These are phyloP conservation scores for Salvator merianae DNA, from an alignment of 2,113 vertebrate species.

Conservation along the genomic window DNA sequence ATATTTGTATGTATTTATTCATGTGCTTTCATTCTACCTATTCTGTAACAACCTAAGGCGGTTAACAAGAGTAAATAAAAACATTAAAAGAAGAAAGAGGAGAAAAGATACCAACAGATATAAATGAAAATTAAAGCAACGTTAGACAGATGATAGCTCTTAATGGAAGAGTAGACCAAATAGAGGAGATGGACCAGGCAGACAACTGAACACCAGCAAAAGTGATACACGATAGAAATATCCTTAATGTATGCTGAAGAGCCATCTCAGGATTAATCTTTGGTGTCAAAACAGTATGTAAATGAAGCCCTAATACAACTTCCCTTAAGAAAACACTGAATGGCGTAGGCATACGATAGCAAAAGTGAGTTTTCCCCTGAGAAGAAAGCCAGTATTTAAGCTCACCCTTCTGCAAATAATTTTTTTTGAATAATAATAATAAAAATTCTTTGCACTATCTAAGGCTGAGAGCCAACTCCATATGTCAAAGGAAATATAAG, in stretches of 20 bases:
- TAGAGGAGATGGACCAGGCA: too few species aligned
- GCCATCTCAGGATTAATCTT: not conserved
- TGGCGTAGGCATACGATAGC: not conserved
- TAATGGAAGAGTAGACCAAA: too few species aligned
- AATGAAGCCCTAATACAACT: not conserved
- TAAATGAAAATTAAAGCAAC: too few species aligned
- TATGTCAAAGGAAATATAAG: constrained; percentile 16
- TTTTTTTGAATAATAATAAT: constrained; percentile 20
- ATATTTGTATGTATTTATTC: too few species aligned
- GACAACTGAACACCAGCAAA: too few species aligned
- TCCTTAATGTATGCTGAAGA: not conserved
- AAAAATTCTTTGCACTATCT: constrained; percentile 9
- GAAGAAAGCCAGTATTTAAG: constrained; percentile 2
- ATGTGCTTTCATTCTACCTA: too few species aligned
- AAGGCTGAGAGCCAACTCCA: constrained; percentile 18
- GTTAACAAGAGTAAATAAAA: too few species aligned
- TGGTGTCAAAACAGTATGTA: not conserved
- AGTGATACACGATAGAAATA: not conserved
- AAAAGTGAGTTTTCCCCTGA: not conserved
- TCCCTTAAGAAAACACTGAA: not conserved
- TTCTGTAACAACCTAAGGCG: too few species aligned
- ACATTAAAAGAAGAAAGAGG: too few species aligned
- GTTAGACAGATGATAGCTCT: too few species aligned
- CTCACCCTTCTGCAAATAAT: constrained; percentile 14
- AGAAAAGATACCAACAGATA: too few species aligned